Evolutionary conservation across 2,888 invertebrate genomes (phyloP).

Genomic region (Theodoxus fluviatilis): DNA sequence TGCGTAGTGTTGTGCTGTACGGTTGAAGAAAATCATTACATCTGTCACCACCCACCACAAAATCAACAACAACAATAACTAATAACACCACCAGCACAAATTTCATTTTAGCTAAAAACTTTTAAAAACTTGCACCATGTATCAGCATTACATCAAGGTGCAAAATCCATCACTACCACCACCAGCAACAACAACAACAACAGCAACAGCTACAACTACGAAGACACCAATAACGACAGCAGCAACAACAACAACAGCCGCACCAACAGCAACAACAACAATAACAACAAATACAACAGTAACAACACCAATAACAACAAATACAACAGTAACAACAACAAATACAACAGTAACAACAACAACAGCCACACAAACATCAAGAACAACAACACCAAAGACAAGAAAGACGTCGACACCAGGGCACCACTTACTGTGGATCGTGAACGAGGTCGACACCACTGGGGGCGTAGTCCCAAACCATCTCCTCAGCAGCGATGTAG

Average conservation of each 20-base stretch:
- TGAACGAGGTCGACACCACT: no score
- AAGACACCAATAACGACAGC: background rate
- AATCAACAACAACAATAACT: no score
- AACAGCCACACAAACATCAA: background rate
- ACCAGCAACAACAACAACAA: background rate
- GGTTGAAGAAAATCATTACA: no score
- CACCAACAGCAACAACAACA: background rate
- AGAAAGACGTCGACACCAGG: background rate
- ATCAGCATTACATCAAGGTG: no score
- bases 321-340: background rate
- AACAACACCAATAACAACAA: background rate
- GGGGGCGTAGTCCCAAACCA: slow-evolving; percentile 35
- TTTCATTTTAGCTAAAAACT: no score
- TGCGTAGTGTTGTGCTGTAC: no score
- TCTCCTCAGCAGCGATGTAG: slow-evolving; percentile 33
- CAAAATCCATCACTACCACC: no score
- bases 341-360: background rate
- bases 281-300: background rate
- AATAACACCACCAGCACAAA: no score
- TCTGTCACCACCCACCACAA: no score
- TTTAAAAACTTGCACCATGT: no score
- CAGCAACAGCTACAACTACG: background rate
- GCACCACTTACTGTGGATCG: no score
- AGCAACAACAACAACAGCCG: background rate
- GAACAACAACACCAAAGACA: background rate